Conservation (phyloP, 2,797 vertebrate genomes). For the Erethizon dorsatum region DNA sequence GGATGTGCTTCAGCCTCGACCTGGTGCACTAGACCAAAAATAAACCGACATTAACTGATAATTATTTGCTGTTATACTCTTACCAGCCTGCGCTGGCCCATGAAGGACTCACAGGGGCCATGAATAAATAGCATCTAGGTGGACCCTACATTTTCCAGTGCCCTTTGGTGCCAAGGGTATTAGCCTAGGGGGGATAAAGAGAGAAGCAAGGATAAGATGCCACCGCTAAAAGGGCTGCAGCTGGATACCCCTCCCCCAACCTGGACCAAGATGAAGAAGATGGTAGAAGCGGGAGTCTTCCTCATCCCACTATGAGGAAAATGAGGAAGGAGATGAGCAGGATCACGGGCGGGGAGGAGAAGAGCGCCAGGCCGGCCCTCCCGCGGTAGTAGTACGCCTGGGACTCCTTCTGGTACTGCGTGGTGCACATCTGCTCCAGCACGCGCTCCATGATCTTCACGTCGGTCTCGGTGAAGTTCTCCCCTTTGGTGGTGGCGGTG, state of each 20-base stretch:
- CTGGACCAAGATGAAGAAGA: conserved; percentile 1
- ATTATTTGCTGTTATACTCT: conserved; percentile 20
- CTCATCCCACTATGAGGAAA: conserved; percentile 84
- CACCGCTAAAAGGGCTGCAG: conserved; percentile 61
- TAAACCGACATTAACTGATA: not conserved
- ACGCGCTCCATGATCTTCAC: conserved; percentile 89
- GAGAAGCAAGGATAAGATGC: conserved; percentile 77
- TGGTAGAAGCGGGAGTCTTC: not conserved
- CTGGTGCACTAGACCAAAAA: not conserved
- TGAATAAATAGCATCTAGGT: conserved; percentile 13
- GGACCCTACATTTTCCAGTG: conserved; percentile 54
- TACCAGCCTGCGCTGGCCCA: not conserved
- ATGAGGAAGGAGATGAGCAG: conserved; percentile 87
- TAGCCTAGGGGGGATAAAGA: conserved; percentile 68
- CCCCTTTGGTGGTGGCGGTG: conserved; percentile 86
- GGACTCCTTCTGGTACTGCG: conserved; percentile 87
- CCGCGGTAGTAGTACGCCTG: conserved; percentile 61
- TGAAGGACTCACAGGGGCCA: not conserved
- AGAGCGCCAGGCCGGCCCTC: conserved; percentile 1
- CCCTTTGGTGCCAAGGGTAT: conserved; percentile 42
- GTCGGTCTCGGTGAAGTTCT: conserved; percentile 86
- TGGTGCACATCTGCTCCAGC: conserved; percentile 90
- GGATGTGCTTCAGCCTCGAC: conserved; percentile 12
- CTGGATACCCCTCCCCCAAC: conserved; percentile 61
- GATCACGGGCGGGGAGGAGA: conserved; percentile 80